phyloP scores from a whole-genome alignment of 2,113 vertebrate genomes.

The Aplodontia rufa region DNA sequence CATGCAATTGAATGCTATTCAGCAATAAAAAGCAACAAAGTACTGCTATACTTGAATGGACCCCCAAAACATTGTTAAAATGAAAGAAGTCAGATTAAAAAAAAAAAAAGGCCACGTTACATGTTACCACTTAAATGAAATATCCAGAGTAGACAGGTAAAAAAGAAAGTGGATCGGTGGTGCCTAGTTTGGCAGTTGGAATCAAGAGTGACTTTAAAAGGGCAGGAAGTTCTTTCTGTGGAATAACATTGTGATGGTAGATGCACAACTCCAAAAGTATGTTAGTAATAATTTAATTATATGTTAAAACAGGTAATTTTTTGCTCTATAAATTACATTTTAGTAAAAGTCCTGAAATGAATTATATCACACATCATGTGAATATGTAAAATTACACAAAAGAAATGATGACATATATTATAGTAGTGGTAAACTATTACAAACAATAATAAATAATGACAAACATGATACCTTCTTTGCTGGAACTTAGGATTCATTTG shows the following conservation, averaged over 20 bases:
- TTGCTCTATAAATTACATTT: not conserved
- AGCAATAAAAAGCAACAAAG: not conserved
- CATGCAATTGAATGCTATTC: not conserved
- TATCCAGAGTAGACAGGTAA: not conserved
- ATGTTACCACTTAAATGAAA: not conserved
- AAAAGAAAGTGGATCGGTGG: not conserved
- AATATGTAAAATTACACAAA: not conserved
- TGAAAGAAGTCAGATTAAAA: not conserved
- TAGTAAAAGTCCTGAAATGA: not conserved
- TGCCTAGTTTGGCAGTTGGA: not conserved
- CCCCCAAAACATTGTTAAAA: not conserved
- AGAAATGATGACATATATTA: not conserved
- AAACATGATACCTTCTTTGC: not conserved
- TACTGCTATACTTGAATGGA: not conserved
- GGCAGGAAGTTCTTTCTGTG: not conserved
- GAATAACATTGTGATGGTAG: not conserved
- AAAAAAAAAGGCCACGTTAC: too few species aligned
- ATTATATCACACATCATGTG: not conserved
- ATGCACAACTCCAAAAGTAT: not conserved
- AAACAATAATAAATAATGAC: not conserved
- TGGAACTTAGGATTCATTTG: not conserved
- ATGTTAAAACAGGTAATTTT: not conserved
- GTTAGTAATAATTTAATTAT: not conserved
- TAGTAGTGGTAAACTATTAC: not conserved
- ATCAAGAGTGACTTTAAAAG: not conserved